A percentile compares a stretch with the other conserved stretches of the same genome.
phyloP scores from a whole-genome alignment of 1,140 invertebrate species.

The Camponotus vicinus region DNA sequence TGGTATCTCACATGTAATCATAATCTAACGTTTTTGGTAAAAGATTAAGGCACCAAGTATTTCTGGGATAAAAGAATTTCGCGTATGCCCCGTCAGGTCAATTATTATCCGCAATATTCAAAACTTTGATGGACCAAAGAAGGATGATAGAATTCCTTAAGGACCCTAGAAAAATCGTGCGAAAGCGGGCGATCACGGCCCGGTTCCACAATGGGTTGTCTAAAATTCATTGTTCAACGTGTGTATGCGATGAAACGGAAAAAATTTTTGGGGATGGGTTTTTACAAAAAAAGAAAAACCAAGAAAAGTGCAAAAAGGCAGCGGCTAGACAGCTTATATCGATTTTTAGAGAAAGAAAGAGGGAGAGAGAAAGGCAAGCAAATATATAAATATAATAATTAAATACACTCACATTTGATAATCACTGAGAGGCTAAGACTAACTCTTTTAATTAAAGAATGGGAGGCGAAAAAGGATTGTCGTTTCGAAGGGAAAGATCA shows the following conservation, averaged over 20 bases:
- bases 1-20: neutral
- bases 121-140: slow-evolving; percentile 74
- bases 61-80: slow-evolving; percentile 31
- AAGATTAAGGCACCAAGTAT: neutral
- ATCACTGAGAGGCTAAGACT: slow-evolving; percentile 87
- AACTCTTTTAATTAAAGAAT: slow-evolving; percentile 83
- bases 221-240: slow-evolving; percentile 51
- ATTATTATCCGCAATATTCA: slow-evolving; percentile 70
- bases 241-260: slow-evolving; percentile 1
- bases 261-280: neutral
- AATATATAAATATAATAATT: slow-evolving; percentile 69
- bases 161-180: slow-evolving; percentile 18
- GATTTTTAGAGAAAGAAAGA: slow-evolving; percentile 63
- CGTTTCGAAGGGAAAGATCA: slow-evolving; percentile 2
- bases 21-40: neutral
- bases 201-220: slow-evolving; percentile 61
- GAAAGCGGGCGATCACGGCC: slow-evolving; percentile 26
- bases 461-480: slow-evolving; percentile 62
- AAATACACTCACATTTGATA: slow-evolving; percentile 85
- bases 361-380: slow-evolving; percentile 69
- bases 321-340: slow-evolving; percentile 83
- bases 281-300: slow-evolving; percentile 25
- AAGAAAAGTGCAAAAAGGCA: slow-evolving; percentile 79
- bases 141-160: neutral
- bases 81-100: slow-evolving; percentile 62